These are phyloP conservation scores for Papilio machaon DNA, from an alignment of 1,140 invertebrate species.

Conservation along the genomic window DNA sequence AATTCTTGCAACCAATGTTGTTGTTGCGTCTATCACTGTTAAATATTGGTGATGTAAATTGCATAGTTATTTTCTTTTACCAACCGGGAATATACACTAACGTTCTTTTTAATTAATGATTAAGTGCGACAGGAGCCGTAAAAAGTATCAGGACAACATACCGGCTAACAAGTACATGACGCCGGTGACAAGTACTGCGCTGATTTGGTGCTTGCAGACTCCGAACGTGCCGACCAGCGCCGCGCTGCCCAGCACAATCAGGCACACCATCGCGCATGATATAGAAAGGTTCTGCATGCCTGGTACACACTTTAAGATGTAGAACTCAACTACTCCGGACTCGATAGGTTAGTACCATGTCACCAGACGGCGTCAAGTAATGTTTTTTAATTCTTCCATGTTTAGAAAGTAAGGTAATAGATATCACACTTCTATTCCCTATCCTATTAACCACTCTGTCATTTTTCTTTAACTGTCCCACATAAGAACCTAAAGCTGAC, in stretches of 20 bases:
- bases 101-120: not conserved
- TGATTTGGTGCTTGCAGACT: slow-evolving; percentile 92
- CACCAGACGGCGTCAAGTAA: too few species aligned
- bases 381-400: too few species aligned
- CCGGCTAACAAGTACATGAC: slow-evolving; percentile 96
- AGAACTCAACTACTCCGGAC: too few species aligned
- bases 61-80: not conserved
- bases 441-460: too few species aligned
- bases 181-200: slow-evolving; percentile 93
- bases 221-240: slow-evolving; percentile 93
- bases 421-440: too few species aligned
- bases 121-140: not conserved
- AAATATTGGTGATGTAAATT: not conserved
- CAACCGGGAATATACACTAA: not conserved
- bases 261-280: slow-evolving; percentile 93
- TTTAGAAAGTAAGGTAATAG: too few species aligned
- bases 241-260: slow-evolving; percentile 92
- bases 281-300: slow-evolving; percentile 97
- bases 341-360: too few species aligned
- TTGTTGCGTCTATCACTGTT: too few species aligned
- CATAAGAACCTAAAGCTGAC: too few species aligned
- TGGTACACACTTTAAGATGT: slow-evolving; percentile 61
- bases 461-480: too few species aligned
- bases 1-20: too few species aligned
- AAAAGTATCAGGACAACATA: slow-evolving; percentile 67